A percentile compares a stretch with the other conserved stretches of the same genome.
Conservation (phyloP, 2,888 invertebrate genomes). For the Limnephilus marmoratus region DNA sequence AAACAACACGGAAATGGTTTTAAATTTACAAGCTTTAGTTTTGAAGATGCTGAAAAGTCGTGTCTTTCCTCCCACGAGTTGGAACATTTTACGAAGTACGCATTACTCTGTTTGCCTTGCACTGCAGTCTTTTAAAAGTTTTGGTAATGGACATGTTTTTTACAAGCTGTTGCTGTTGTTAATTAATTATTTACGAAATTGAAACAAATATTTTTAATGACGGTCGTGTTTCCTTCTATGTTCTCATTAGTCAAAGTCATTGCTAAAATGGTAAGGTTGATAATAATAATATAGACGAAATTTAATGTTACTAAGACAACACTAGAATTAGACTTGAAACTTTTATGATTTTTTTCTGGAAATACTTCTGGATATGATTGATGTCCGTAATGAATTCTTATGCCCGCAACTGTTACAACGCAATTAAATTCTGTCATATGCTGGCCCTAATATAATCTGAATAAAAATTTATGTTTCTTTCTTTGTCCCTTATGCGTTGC, state of each 20-base stretch:
- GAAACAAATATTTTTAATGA: slow-evolving; percentile 2
- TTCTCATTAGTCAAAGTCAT: neutral
- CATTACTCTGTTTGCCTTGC: neutral
- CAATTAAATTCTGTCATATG: no score
- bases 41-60: neutral
- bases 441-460: no score
- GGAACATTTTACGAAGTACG: neutral
- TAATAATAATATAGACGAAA: neutral
- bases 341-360: neutral
- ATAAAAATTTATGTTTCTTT: no score
- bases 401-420: no score
- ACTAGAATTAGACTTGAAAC: neutral
- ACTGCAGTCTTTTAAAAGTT: neutral
- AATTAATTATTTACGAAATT: neutral
- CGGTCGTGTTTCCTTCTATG: neutral
- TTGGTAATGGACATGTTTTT: slow-evolving; percentile 2
- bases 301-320: neutral
- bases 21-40: slow-evolving; percentile 14
- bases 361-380: neutral
- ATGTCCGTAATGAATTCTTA: no score
- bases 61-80: neutral
- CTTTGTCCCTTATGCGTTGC: no score
- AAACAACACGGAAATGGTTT: slow-evolving; percentile 30
- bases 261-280: neutral
- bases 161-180: neutral